A percentile compares a stretch with the other conserved stretches of the same genome.
Conservation (phyloP, 23 tunicate species). For the Trididemnum nubilum region DNA sequence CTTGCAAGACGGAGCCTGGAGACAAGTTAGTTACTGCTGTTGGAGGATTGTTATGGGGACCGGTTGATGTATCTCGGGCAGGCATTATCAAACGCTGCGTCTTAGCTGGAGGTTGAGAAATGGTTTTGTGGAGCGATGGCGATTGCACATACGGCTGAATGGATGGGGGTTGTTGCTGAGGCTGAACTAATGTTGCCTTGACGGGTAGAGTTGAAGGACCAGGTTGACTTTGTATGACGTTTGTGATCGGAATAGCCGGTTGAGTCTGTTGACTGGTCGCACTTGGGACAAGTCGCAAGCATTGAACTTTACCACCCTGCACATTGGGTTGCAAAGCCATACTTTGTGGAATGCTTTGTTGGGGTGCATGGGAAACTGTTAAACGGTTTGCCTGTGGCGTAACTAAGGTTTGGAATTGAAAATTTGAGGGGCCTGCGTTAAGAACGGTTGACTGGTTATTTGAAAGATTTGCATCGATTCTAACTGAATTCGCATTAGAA, state of each 20-base stretch:
- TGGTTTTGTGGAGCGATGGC: conserved; percentile 15
- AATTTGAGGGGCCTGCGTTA: conserved; percentile 26
- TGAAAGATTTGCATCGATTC: neutral
- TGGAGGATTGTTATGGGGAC: neutral
- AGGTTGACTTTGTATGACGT: conserved; percentile 23
- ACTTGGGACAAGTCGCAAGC: conserved; percentile 42
- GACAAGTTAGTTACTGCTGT: conserved; percentile 18
- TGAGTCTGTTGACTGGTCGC: conserved; percentile 13
- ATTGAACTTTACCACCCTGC: conserved; percentile 27
- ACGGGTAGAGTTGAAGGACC: conserved; percentile 11
- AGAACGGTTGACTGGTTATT: neutral
- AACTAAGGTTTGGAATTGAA: conserved; percentile 60
- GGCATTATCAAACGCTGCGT: conserved; percentile 79
- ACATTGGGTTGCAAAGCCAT: conserved; percentile 41
- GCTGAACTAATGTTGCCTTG: conserved; percentile 14
- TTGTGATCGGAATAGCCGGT: conserved; percentile 21
- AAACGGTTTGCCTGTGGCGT: conserved; percentile 13
- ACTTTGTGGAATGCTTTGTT: conserved; percentile 16
- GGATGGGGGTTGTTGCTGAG: neutral
- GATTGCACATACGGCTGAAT: conserved; percentile 30
- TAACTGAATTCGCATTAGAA: neutral
- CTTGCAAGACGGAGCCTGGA: conserved; percentile 43
- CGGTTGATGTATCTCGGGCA: conserved; percentile 36
- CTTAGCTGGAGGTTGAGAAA: neutral
- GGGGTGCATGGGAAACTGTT: neutral